These are phyloP conservation scores for Lasioglossum oenotherae DNA, from an alignment of 2,888 invertebrate genomes.

Conservation along the genomic window DNA sequence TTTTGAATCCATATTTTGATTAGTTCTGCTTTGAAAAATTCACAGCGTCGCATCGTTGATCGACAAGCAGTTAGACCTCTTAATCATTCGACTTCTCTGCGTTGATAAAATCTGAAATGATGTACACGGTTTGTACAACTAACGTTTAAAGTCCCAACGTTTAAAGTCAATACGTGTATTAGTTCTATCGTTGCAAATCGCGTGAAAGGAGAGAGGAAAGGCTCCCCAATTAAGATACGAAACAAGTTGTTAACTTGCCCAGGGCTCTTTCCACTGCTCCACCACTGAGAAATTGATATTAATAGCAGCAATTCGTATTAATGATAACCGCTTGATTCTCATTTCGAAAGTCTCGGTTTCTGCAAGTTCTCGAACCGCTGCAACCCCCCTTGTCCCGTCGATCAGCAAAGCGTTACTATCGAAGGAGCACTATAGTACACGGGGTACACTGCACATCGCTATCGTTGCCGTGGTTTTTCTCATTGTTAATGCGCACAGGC, in stretches of 20 bases:
- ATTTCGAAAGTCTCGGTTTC: neutral
- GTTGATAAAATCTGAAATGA: neutral
- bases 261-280: neutral
- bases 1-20: neutral
- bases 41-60: neutral
- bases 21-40: neutral
- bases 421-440: neutral
- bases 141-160: neutral
- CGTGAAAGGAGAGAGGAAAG: neutral
- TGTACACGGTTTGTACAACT: neutral
- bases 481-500: constrained; percentile 37
- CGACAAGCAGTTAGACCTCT: neutral
- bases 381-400: neutral
- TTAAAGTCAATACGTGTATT: neutral
- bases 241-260: neutral
- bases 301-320: constrained; percentile 1
- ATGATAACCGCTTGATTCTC: neutral
- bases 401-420: constrained; percentile 8
- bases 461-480: constrained; percentile 36
- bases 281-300: neutral
- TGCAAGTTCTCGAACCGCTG: neutral
- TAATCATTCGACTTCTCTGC: neutral
- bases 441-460: constrained; percentile 18
- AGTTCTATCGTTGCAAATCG: neutral
- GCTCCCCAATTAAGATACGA: neutral